Conservation (phyloP, 2,888 invertebrate genomes). For the Drosophila conformis region DNA sequence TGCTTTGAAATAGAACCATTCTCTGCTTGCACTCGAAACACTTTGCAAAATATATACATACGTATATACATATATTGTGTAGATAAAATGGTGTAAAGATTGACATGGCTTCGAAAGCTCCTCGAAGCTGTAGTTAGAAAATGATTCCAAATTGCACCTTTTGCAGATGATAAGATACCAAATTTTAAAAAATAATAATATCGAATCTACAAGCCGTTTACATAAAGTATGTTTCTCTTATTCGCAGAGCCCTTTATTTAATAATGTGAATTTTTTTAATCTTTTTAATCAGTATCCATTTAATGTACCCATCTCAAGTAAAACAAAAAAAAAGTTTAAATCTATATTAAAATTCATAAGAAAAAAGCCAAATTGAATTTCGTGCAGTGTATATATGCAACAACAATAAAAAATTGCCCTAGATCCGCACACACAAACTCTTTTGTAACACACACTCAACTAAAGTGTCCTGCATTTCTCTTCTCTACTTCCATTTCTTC, state of each 20-base stretch:
- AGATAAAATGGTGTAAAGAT: not conserved
- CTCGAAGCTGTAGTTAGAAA: not conserved
- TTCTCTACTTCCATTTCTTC: not conserved
- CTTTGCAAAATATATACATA: constrained; percentile 2
- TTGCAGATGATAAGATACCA: not conserved
- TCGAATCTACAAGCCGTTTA: not conserved
- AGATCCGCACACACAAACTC: not conserved
- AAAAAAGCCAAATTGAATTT: not conserved
- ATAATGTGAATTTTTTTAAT: not conserved
- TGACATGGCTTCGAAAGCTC: not conserved
- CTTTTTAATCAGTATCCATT: not conserved
- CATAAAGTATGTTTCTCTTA: not conserved
- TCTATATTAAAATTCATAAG: not conserved
- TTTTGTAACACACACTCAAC: constrained; percentile 18
- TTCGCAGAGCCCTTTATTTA: not conserved
- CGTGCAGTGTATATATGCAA: not conserved
- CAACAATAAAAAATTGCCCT: constrained; percentile 3
- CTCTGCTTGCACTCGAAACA: constrained; percentile 8
- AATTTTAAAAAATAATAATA: not conserved
- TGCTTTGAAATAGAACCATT: constrained; percentile 27
- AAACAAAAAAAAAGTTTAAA: not conserved
- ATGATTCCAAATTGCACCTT: not conserved
- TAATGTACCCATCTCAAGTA: not conserved
- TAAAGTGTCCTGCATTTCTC: constrained; percentile 14
- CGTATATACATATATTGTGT: not conserved